These are phyloP conservation scores for Syrmaticus mikado DNA, from an alignment of 2,113 vertebrate genomes.

Conservation along the genomic window DNA sequence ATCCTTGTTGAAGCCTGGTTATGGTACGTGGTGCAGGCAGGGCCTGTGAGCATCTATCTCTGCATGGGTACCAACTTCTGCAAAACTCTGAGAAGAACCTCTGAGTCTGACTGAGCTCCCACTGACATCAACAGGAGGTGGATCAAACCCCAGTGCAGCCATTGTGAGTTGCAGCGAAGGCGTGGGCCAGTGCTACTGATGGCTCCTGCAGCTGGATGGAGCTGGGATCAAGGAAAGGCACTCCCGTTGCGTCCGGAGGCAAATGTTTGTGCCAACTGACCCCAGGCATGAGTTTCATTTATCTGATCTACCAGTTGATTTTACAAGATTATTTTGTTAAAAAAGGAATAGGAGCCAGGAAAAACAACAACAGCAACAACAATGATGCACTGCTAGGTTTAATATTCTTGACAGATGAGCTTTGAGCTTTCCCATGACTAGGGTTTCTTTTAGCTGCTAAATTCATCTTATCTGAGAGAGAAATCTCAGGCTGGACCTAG, in stretches of 20 bases:
- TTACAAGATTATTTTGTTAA: conserved; percentile 26
- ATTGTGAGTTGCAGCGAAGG: neutral
- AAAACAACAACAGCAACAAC: neutral
- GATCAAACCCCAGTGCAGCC: neutral
- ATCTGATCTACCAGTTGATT: conserved; percentile 17
- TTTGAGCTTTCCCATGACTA: conserved; percentile 30
- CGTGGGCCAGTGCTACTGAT: neutral
- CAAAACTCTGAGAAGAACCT: neutral
- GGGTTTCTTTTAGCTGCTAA: conserved; percentile 7
- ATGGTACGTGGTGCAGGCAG: neutral
- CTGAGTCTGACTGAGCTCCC: rapidly evolving
- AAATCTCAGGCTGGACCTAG: conserved; percentile 31
- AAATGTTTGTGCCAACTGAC: neutral
- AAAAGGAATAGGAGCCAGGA: conserved; percentile 3
- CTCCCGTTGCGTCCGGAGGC: neutral
- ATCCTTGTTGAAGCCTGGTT: neutral
- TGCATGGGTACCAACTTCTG: neutral
- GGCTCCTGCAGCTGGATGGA: neutral
- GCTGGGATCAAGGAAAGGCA: neutral
- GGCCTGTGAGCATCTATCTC: neutral
- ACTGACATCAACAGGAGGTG: neutral
- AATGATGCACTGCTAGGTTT: neutral
- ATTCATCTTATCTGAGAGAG: neutral
- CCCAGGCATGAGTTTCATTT: conserved; percentile 29
- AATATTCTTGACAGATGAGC: neutral